A percentile compares a stretch with the other conserved stretches of the same genome.
phyloP scores from a whole-genome alignment of 2,797 vertebrate species.

The Pseudocheirus occidentalis region DNA sequence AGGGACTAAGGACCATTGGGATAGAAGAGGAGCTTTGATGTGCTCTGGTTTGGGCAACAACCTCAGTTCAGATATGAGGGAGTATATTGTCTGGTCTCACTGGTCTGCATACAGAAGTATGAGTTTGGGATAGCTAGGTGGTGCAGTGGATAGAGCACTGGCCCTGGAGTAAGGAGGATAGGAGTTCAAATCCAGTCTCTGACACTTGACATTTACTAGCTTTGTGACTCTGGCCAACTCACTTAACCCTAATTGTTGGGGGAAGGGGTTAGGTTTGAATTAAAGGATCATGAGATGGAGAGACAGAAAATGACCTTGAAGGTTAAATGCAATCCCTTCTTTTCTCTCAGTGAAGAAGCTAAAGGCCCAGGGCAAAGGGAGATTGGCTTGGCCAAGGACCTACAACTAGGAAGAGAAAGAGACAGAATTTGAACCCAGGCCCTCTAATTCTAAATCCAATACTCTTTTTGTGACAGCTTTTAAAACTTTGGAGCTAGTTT shows the following conservation, averaged over 20 bases:
- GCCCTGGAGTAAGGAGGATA: too few species aligned
- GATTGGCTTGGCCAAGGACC: neutral
- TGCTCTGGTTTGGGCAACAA: neutral
- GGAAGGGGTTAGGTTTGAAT: neutral
- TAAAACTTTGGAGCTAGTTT: neutral
- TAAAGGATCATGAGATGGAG: neutral
- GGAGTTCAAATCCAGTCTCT: too few species aligned
- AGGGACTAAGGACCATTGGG: neutral
- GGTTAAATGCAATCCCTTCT: neutral
- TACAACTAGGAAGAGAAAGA: neutral
- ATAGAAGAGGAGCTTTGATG: neutral
- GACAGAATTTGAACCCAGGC: neutral
- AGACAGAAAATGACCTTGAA: neutral
- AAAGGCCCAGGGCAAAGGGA: neutral
- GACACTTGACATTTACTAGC: too few species aligned
- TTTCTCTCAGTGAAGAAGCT: neutral
- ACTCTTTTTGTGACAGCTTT: neutral
- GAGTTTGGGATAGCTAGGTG: neutral
- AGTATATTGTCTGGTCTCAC: neutral
- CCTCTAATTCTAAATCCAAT: neutral
- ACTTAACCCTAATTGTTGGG: too few species aligned
- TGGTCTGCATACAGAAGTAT: neutral
- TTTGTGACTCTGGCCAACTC: too few species aligned
- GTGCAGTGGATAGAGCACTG: too few species aligned
- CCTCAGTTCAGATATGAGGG: neutral